phyloP scores from a whole-genome alignment of 2,113 vertebrate species.

The Vulpes ferrilata region DNA sequence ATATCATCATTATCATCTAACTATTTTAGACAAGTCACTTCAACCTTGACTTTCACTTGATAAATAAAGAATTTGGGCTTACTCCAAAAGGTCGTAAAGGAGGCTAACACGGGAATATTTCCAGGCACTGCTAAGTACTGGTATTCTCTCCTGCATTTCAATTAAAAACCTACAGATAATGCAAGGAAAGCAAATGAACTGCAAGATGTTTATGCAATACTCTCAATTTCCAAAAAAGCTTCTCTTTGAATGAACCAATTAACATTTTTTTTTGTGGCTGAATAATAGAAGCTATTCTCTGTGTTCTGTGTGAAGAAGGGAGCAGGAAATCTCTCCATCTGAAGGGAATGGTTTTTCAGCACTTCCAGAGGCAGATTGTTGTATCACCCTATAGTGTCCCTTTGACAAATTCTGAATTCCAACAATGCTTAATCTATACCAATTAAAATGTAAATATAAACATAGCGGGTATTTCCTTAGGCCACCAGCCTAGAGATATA shows the following conservation, averaged over 20 bases:
- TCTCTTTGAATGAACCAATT: neutral
- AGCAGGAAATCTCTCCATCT: neutral
- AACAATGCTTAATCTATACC: neutral
- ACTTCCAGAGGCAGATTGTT: neutral
- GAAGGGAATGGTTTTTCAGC: neutral
- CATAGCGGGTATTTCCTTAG: neutral
- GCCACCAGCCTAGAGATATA: neutral
- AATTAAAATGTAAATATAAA: conserved; percentile 51
- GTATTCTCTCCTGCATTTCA: neutral
- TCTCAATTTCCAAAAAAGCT: neutral
- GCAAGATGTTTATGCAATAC: neutral
- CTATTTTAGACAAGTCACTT: conserved; percentile 7
- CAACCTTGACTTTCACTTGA: neutral
- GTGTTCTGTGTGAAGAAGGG: neutral
- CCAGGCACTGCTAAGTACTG: neutral
- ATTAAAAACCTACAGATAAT: neutral
- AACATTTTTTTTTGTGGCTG: neutral
- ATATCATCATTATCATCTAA: neutral
- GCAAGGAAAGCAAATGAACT: neutral
- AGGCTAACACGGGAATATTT: neutral
- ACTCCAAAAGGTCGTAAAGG: neutral
- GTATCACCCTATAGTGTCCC: neutral
- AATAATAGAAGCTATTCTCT: neutral
- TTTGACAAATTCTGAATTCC: neutral
- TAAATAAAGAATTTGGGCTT: neutral